Base-by-base conservation (phyloP, 2,888 invertebrate species). In the Nymphalis polychloros region DNA sequence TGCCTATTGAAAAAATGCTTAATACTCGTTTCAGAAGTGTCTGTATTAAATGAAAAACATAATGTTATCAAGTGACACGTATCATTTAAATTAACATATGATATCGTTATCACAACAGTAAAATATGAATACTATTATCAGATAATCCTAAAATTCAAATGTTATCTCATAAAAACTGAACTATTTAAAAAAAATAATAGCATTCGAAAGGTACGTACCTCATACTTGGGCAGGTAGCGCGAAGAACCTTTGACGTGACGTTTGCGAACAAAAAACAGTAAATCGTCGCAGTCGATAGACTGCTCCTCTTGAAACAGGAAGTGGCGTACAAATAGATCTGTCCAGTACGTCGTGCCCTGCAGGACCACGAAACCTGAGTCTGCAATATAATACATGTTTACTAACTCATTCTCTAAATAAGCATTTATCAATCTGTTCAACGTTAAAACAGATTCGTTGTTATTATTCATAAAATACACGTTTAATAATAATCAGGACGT, bases 271-370 rank as follows among this genome's bases (percentile, higher is more conserved):
- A 98, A 98, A 91, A 99, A 99, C 74, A 99, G 90, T 79, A 99
- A 94, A 90, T 98, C 98, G 91, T 99, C 98, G 78, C 97, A 96
- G 88, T 98, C 97, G 79, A 97, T 97, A 73, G 96, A 96, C 73
- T 95, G 95, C 84, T 97, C 97, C 75, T 96, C 95, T 93, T 97
- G 97, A 84, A 98, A 98, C 64, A 98, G 93, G 88, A 98, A 98
- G 93, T 98, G 97, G 17, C 97, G 94, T 75, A 98, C 97, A 90
- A 98, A 98, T 76, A 98, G 93, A 88, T 98, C 97, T 64, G 98
- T 98, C 98, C 98, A 98, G 84, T 98, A 98, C 4, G 97, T 97
- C 70, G 97, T 97, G 50, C 97, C 97, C 90, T 97, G 97, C 19
- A 98, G 94, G 88, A 98, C 95, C 75, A 98, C 98, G 92, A 98